phyloP scores from a whole-genome alignment of 30 jellyfish, hydroid and myxozoan genomes.

The Chrysaora quinquecirrha region DNA sequence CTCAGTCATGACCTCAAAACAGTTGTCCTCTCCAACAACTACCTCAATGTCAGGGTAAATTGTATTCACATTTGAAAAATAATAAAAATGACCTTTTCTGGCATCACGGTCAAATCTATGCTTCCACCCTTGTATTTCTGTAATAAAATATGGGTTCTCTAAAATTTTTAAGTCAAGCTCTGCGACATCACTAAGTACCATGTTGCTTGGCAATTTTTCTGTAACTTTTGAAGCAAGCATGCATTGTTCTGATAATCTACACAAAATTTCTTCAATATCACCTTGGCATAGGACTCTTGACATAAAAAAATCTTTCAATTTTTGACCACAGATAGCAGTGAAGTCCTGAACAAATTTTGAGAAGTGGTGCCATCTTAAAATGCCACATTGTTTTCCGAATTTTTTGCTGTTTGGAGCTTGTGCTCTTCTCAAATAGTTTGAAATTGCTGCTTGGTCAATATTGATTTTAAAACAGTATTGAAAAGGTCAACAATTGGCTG shows the following conservation, averaged over 20 bases:
- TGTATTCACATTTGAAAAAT: not conserved
- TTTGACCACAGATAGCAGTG: not conserved
- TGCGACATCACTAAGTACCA: too few species aligned
- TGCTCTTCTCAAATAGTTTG: not conserved
- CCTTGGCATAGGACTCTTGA: not conserved
- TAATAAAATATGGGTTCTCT: not conserved
- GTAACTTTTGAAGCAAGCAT: too few species aligned
- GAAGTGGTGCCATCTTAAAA: not conserved
- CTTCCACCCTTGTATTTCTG: not conserved
- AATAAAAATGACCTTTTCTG: not conserved
- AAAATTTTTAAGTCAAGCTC: not conserved
- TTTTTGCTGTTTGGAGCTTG: not conserved
- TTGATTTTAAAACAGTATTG: not conserved
- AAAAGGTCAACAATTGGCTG: too few species aligned
- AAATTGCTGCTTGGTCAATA: not conserved
- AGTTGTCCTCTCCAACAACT: not conserved
- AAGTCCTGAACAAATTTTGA: not conserved
- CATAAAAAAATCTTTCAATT: not conserved
- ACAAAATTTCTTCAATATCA: too few species aligned
- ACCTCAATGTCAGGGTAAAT: not conserved
- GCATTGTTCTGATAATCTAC: too few species aligned
- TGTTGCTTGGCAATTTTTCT: too few species aligned
- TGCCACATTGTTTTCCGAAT: not conserved
- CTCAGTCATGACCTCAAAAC: not conserved
- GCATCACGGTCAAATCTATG: not conserved